phyloP scores from a whole-genome alignment of 2,113 vertebrate genomes.

The Urocitellus parryii region DNA sequence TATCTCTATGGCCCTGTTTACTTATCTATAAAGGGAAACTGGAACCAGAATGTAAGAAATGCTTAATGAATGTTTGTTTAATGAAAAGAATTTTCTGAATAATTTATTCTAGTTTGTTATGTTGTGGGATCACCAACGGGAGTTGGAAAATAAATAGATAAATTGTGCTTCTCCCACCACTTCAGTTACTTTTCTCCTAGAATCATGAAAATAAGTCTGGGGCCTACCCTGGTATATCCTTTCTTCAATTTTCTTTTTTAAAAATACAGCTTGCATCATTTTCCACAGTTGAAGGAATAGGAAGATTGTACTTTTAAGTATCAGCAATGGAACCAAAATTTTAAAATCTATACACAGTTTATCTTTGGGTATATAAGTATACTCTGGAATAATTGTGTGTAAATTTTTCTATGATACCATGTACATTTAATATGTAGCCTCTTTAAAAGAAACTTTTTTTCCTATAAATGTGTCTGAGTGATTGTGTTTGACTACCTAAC shows the following conservation, averaged over 20 bases:
- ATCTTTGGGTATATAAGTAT: neutral
- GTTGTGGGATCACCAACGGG: neutral
- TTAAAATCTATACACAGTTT: slow-evolving; percentile 35
- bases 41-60: neutral
- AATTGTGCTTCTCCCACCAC: rapidly evolving
- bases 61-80: neutral
- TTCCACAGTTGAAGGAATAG: neutral
- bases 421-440: neutral
- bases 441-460: neutral
- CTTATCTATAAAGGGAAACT: neutral
- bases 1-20: neutral
- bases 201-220: neutral
- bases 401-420: neutral
- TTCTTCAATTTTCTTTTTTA: neutral
- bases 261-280: neutral
- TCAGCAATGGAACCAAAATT: neutral
- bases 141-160: neutral
- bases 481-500: neutral
- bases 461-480: neutral
- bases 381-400: neutral
- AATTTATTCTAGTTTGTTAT: neutral
- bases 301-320: slow-evolving; percentile 18
- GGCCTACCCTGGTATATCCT: neutral
- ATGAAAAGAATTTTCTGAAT: neutral
- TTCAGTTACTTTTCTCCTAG: neutral